Evolutionary conservation across 2,797 vertebrate genomes (phyloP), one percentile per base, ranked within the genome.

Genomic region (Syngnathus acus): DNA sequence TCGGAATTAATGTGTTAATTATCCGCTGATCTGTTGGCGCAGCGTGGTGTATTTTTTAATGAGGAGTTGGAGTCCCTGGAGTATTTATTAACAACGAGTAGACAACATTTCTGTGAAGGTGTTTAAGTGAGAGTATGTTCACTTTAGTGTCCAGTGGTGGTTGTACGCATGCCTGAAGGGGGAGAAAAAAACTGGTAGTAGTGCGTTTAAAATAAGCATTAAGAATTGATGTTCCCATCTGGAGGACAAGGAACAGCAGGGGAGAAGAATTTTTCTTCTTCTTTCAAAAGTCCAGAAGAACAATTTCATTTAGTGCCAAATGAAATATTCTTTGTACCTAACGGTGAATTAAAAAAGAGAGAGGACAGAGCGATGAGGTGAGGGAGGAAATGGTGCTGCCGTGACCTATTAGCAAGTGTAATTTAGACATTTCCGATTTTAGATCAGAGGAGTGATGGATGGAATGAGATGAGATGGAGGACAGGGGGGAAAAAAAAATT

Each of bases 321-420:
- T 77, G 65, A 82, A 84, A 87, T 71, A 64, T 72, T 71, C 72
- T 79, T 68, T 21, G 63, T 72, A 65, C 68, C 65, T 39, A 72
- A 83, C 70, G 65, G 64, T 76, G 66, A 82, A 87, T 83, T 74
- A 77, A 76, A 82, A 82, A 71, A 64, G 64, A 9, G 39, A 62
- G 47, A 72, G 42, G 37, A 63, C 71, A 23, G 54, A 65, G 64
- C 2, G 42, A 43, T 9, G 60, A 17, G 17, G 60, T 32, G 60
- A 61, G 40, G 21, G 21, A 23, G 42, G 51, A 63, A 54, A 78
- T 76, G 66, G 65, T 50, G 32, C 78, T 65, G 53, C 78, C 68
- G 78, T 65, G 78, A 80, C 77, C 74, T 78, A 89, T 90, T 89
- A 91, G 80, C 88, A 88, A 88, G 87, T 86, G 83, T 86, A 88